phyloP scores from a whole-genome alignment of 2,888 invertebrate genomes.

The Fragum fragum region DNA sequence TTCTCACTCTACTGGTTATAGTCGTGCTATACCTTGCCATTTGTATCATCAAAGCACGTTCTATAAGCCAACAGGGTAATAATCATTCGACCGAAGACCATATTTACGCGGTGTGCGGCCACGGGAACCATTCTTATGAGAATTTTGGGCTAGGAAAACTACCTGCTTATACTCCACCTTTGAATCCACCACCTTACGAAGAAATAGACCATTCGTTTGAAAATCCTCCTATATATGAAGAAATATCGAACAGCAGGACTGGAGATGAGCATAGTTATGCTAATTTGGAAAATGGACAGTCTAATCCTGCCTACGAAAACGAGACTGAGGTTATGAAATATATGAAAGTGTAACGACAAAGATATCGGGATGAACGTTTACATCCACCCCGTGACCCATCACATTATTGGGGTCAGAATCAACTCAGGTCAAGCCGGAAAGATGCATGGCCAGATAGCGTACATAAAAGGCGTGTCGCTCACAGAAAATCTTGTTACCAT shows the following conservation, averaged over 20 bases:
- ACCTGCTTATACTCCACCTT: conserved; percentile 51
- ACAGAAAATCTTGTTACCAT: too few relatives aligned
- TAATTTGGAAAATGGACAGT: conserved; percentile 21
- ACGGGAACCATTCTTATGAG: conserved; percentile 13
- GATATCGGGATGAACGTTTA: neutral
- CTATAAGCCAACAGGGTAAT: neutral
- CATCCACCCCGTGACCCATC: too few relatives aligned
- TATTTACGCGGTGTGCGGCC: conserved; percentile 40
- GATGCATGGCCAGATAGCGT: too few relatives aligned
- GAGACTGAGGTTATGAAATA: conserved; percentile 25
- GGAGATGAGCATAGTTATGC: conserved; percentile 27
- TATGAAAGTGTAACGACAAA: conserved; percentile 19
- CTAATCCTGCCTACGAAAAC: conserved; percentile 29
- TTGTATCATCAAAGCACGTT: neutral
- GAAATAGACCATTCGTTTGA: conserved; percentile 27
- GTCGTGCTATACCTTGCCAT: conserved; percentile 1
- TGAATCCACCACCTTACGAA: conserved; percentile 52
- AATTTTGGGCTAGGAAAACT: conserved; percentile 36
- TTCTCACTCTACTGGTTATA: neutral
- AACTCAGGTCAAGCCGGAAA: too few relatives aligned
- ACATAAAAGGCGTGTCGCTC: too few relatives aligned
- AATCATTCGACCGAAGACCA: neutral
- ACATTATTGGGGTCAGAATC: too few relatives aligned
- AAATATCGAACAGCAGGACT: conserved; percentile 20
- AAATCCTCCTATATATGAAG: conserved; percentile 50